Percentiles rank a stretch among this genome's conserved stretches.
Conservation (phyloP, 2,888 invertebrate species). For the Anoncus sp. region DNA sequence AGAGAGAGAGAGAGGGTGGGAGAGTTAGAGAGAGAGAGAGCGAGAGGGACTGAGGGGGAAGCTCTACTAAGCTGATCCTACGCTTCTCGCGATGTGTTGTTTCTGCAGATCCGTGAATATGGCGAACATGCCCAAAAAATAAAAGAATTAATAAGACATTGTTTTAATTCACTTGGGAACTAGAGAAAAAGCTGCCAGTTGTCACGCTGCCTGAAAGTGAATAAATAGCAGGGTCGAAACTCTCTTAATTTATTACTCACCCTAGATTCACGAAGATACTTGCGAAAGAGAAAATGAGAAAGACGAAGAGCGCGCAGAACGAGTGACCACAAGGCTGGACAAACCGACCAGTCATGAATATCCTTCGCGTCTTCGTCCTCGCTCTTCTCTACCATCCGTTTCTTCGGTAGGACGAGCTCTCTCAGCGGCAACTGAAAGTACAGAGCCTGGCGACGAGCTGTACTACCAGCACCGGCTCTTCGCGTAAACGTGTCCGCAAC, state of each 20-base stretch:
- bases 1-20: slow-evolving; percentile 1
- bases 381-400: slow-evolving; percentile 24
- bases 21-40: background rate
- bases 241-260: slow-evolving; percentile 54
- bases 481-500: slow-evolving; percentile 60
- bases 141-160: slow-evolving; percentile 17
- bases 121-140: slow-evolving; percentile 32
- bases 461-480: slow-evolving; percentile 58
- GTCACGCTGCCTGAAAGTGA: slow-evolving; percentile 19
- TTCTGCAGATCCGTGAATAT: slow-evolving; percentile 19
- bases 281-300: slow-evolving; percentile 37
- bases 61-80: slow-evolving; percentile 28
- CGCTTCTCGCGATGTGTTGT: slow-evolving; percentile 28
- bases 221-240: slow-evolving; percentile 16
- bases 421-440: slow-evolving; percentile 43
- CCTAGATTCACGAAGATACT: slow-evolving; percentile 51
- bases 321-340: slow-evolving; percentile 35
- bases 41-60: slow-evolving; percentile 25
- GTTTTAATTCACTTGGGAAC: slow-evolving; percentile 32
- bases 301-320: slow-evolving; percentile 39
- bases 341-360: slow-evolving; percentile 56
- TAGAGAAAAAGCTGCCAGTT: slow-evolving; percentile 32
- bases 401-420: slow-evolving; percentile 55
- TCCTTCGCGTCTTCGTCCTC: slow-evolving; percentile 45
- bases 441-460: slow-evolving; percentile 42